These are phyloP conservation scores for Drosophila meridionalis DNA, from an alignment of 2,888 invertebrate species.

Conservation along the genomic window DNA sequence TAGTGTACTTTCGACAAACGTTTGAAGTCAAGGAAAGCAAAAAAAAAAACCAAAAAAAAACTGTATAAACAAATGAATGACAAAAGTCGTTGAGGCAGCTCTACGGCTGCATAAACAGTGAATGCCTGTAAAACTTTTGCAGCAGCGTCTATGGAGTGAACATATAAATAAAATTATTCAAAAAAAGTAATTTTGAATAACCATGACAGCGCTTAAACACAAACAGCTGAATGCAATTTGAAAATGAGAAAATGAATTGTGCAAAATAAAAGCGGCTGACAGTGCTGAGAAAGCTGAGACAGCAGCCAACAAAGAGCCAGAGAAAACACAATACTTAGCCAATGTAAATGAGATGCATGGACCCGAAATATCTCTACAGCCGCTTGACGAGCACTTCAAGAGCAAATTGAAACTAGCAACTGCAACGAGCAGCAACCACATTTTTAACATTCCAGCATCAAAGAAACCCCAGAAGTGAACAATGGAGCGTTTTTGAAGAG, in stretches of 20 bases:
- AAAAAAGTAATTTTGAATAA: constrained; percentile 71
- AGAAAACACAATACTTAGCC: constrained; percentile 26
- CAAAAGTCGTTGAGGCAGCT: constrained; percentile 34
- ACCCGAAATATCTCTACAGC: constrained; percentile 48
- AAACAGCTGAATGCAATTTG: constrained; percentile 75
- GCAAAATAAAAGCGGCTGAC: constrained; percentile 51
- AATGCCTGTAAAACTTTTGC: constrained; percentile 34
- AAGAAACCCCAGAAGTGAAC: constrained; percentile 38
- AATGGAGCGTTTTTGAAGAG: not conserved
- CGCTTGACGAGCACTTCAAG: constrained; percentile 25
- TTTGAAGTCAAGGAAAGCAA: constrained; percentile 35
- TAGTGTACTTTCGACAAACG: constrained; percentile 54
- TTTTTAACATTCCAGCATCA: constrained; percentile 53
- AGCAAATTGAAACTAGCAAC: constrained; percentile 45
- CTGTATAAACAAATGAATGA: constrained; percentile 72
- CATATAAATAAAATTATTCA: constrained; percentile 75
- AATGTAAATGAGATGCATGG: constrained; percentile 66
- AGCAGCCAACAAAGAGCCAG: constrained; percentile 32
- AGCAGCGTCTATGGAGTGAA: constrained; percentile 41
- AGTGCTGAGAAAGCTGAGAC: constrained; percentile 30
- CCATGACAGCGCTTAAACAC: constrained; percentile 68
- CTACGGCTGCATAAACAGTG: constrained; percentile 2
- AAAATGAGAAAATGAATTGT: constrained; percentile 59
- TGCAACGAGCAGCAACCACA: constrained; percentile 23
- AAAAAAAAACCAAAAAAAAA: constrained; percentile 21